A percentile compares a stretch with the other conserved stretches of the same genome.
Conservation (phyloP, 2,888 invertebrate genomes). For the Eupithecia subumbrata region DNA sequence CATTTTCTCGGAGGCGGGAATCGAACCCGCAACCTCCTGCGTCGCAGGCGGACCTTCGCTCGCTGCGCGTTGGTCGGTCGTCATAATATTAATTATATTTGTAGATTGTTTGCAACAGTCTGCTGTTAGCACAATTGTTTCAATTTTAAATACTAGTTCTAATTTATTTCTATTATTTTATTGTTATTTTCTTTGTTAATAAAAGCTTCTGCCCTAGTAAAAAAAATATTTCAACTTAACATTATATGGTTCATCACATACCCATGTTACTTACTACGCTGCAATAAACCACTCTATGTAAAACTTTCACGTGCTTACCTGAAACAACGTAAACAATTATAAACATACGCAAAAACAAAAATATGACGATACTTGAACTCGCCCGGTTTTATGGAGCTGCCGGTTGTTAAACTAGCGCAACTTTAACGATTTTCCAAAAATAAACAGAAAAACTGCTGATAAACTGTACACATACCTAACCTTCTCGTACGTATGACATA, state of each 20-base stretch:
- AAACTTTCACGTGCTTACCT: conserved; percentile 35
- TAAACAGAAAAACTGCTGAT: background rate
- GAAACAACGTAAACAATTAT: conserved; percentile 33
- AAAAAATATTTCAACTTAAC: too few relatives aligned
- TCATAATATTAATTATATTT: too few relatives aligned
- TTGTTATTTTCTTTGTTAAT: too few relatives aligned
- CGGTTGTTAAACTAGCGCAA: background rate
- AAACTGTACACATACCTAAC: background rate
- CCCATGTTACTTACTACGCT: background rate
- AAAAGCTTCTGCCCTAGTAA: too few relatives aligned
- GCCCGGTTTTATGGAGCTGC: background rate
- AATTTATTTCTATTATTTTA: too few relatives aligned
- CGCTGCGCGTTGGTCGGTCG: too few relatives aligned
- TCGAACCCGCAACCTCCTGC: too few relatives aligned
- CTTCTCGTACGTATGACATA: background rate
- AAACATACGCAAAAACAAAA: conserved; percentile 16
- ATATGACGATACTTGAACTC: conserved; percentile 24
- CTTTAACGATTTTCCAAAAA: background rate
- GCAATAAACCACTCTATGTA: conserved; percentile 12
- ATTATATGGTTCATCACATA: background rate
- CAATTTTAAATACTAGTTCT: too few relatives aligned
- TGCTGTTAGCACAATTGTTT: too few relatives aligned
- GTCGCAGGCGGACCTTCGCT: too few relatives aligned
- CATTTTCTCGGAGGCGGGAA: too few relatives aligned
- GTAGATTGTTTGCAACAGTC: too few relatives aligned